Conservation (phyloP, 2,888 invertebrate species). For the Encarsia formosa region DNA sequence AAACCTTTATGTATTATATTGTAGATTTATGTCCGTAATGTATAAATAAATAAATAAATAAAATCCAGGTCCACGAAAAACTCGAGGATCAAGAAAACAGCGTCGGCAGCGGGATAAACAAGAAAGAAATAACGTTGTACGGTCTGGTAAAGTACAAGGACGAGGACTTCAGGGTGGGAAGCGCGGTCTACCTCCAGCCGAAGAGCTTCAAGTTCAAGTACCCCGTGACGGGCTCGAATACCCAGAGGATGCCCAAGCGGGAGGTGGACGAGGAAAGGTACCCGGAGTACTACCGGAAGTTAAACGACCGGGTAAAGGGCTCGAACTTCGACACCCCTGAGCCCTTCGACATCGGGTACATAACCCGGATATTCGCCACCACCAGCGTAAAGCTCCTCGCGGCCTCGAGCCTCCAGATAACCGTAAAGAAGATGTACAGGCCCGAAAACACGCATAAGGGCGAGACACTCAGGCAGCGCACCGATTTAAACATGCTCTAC, state of each 20-base stretch:
- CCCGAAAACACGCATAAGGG: constrained; percentile 71
- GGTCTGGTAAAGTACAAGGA: constrained; percentile 58
- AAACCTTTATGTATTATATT: too few relatives aligned
- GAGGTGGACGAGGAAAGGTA: constrained; percentile 68
- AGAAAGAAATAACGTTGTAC: constrained; percentile 59
- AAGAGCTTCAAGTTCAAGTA: constrained; percentile 60
- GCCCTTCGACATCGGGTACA: constrained; percentile 71
- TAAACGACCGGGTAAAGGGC: constrained; percentile 64
- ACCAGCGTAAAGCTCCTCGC: constrained; percentile 55
- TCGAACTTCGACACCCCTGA: constrained; percentile 70
- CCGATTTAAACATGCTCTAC: constrained; percentile 70
- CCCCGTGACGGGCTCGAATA: constrained; percentile 23
- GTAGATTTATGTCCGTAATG: too few relatives aligned
- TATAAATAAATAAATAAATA: too few relatives aligned
- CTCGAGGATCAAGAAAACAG: too few relatives aligned
- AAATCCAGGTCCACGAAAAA: too few relatives aligned
- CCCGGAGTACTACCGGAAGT: constrained; percentile 77
- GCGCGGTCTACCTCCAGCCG: constrained; percentile 66
- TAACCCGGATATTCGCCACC: constrained; percentile 60
- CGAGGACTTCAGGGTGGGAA: constrained; percentile 63
- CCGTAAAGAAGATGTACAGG: constrained; percentile 67
- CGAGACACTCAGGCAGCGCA: constrained; percentile 55
- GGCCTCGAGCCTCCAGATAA: constrained; percentile 61
- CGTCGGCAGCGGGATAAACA: too few relatives aligned
- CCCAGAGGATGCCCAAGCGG: constrained; percentile 11